These are phyloP conservation scores for Petrophora chlorosata DNA, from an alignment of 2,888 invertebrate genomes.

Conservation along the genomic window DNA sequence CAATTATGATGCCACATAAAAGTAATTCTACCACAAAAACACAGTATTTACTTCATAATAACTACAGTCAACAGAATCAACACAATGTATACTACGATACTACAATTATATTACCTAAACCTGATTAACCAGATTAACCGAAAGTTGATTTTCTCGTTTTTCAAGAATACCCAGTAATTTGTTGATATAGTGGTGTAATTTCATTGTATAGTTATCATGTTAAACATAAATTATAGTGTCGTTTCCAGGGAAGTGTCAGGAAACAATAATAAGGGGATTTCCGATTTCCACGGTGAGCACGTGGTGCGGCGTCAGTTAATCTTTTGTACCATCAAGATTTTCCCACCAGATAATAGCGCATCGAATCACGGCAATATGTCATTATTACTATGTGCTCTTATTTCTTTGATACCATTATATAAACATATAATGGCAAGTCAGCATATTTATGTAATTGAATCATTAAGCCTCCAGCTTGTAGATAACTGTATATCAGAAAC, in stretches of 20 bases:
- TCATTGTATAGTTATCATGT: constrained; percentile 56
- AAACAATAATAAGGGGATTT: constrained; percentile 75
- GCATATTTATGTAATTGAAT: no score
- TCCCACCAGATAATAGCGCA: constrained; percentile 63
- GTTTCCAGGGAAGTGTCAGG: constrained; percentile 66
- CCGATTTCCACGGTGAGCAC: constrained; percentile 65
- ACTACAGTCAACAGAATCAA: constrained; percentile 38
- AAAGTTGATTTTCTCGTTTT: constrained; percentile 70
- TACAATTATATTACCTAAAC: constrained; percentile 54
- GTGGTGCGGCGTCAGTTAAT: constrained; percentile 47
- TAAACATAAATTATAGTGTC: constrained; percentile 29
- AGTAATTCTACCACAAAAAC: no score
- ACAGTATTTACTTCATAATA: no score
- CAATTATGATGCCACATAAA: no score
- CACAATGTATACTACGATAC: constrained; percentile 54
- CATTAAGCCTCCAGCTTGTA: no score
- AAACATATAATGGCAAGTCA: no score
- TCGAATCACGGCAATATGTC: constrained; percentile 55
- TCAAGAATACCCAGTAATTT: constrained; percentile 61
- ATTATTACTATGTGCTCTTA: constrained; percentile 32
- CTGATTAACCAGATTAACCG: constrained; percentile 63
- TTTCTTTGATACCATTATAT: constrained; percentile 16
- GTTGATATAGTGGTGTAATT: constrained; percentile 58
- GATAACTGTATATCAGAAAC: no score
- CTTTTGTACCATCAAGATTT: constrained; percentile 64